Evolutionary conservation across 2,113 vertebrate genomes (phyloP), one percentile per base, ranked within the genome.

Genomic region (Gymnorhina tibicen): DNA sequence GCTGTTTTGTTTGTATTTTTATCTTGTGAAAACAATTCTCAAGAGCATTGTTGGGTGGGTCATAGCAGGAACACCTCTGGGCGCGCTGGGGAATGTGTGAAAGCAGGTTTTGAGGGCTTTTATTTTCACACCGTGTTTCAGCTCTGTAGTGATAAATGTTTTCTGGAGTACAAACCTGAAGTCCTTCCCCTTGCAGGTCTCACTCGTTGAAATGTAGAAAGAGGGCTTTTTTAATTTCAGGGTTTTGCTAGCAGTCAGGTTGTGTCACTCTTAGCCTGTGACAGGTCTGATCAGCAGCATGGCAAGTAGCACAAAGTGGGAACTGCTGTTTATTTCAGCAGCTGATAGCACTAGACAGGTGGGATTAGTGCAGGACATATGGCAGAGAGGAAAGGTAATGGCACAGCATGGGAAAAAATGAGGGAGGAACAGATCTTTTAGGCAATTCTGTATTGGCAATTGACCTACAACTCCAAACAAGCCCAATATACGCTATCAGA

Each of bases 1-100:
- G 41, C 64, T 78, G 60, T 28, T 86, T 66, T 78, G 55, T 94
- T 96, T 88, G 90, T 76, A 17, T 77, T 87, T 94, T 95, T 91
- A 67, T 53, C 79, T 88, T 69, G 89, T 93, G 89, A 95, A 90
- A 94, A 92, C 93, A 96, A 80, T 86, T 78, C 96, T 92, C 92
- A 62, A 68, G 95, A 93, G 87, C 85, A 81, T 64, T 93, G 88
- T 94, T 68, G 84, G 87, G 85, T 91, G 85, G 69, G 78, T 92
- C 77, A 20, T 55, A 58, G 75, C 87, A 85, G 84, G 93, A 95
- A 52, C 91, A 91, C 87, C 93, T 87, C 85, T 84, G 77, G 94
- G 80, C 66, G 1, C 0, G 0, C 92, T 64, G 82, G 76, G 73
- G 89, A 95, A 72, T 21, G 77, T 73, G 84, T 68, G 81, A 94